Conservation (phyloP, 64 coral and sea anemone genomes). For the Dendronephthya gigantea region DNA sequence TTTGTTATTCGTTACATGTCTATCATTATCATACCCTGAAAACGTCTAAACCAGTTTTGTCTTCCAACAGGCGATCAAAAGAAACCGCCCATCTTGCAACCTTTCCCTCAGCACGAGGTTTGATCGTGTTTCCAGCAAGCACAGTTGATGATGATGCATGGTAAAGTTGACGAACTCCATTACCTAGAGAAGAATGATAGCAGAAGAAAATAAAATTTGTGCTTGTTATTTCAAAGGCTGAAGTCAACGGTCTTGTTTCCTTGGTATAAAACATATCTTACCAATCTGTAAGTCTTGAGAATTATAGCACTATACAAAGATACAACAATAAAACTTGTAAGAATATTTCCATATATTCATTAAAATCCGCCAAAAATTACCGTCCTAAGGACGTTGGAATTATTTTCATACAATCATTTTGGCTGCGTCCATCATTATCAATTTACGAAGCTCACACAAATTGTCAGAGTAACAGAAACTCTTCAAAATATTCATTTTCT, state of each 20-base stretch:
- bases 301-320: not conserved
- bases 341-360: no score
- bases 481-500: no score
- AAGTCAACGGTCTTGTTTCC: no score
- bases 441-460: no score
- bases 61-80: constrained; percentile 88
- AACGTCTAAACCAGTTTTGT: constrained; percentile 54
- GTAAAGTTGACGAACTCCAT: not conserved
- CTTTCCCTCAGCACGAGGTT: constrained; percentile 28
- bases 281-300: not conserved
- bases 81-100: constrained; percentile 69
- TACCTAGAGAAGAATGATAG: not conserved
- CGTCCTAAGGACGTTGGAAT: no score
- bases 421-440: no score
- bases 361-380: no score
- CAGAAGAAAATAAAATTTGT: no score
- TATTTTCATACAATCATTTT: no score
- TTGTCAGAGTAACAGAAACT: no score
- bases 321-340: not conserved
- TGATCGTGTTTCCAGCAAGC: not conserved
- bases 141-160: not conserved
- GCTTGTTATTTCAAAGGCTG: no score
- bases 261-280: not conserved
- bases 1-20: no score
- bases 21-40: constrained; percentile 63